Evolutionary conservation across 2,888 invertebrate species (phyloP).

Genomic region (Gastracanthus pulcherrimus): DNA sequence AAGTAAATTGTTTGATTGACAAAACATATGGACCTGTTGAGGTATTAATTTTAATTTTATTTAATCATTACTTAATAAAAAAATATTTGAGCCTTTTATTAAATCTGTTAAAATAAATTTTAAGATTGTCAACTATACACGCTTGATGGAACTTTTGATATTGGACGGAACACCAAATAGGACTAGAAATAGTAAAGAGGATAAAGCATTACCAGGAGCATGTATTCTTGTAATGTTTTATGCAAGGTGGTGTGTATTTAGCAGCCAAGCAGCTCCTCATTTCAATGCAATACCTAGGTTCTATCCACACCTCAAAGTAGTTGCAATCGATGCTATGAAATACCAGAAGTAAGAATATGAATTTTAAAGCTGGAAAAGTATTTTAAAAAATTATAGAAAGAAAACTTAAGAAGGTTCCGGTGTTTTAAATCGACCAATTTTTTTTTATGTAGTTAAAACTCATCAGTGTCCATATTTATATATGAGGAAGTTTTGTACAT

Average conservation of each 20-base stretch:
- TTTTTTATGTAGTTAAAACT: too few relatives aligned
- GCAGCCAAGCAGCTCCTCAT: conserved; percentile 92
- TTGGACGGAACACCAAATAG: conserved; percentile 84
- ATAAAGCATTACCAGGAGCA: conserved; percentile 81
- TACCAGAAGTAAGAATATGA: conserved; percentile 81
- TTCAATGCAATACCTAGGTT: conserved; percentile 93
- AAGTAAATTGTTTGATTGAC: conserved; percentile 70
- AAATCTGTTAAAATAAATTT: conserved; percentile 22
- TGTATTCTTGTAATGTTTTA: conserved; percentile 93
- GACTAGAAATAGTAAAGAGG: conserved; percentile 71
- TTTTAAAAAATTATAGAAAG: background rate
- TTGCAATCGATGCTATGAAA: conserved; percentile 93
- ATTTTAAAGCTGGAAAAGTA: background rate
- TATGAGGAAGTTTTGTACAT: too few relatives aligned
- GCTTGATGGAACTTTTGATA: conserved; percentile 83
- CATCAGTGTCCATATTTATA: too few relatives aligned
- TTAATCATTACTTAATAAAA: background rate
- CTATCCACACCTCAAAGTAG: conserved; percentile 91
- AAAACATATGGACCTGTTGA: conserved; percentile 72
- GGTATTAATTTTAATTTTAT: conserved; percentile 60
- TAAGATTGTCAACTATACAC: conserved; percentile 85
- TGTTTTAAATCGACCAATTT: too few relatives aligned
- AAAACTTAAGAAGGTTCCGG: too few relatives aligned
- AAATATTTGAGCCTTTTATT: background rate
- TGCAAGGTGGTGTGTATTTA: conserved; percentile 93